phyloP scores from a whole-genome alignment of 1,140 invertebrate species.

The Anoplophora glabripennis region DNA sequence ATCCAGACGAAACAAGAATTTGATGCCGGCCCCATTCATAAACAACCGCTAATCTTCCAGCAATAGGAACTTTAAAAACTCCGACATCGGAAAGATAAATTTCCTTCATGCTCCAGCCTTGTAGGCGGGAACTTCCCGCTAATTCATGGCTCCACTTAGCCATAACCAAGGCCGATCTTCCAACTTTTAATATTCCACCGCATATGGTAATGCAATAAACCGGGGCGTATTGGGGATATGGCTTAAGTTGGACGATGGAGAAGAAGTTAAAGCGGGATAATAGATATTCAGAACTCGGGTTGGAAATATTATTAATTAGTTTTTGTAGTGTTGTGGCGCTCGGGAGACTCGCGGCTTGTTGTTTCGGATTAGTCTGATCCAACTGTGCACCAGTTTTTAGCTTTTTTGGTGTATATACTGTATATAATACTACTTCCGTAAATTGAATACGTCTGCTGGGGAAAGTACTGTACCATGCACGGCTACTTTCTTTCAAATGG shows the following conservation, averaged over 20 bases:
- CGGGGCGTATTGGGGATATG: slow-evolving; percentile 8
- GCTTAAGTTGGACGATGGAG: slow-evolving; percentile 7
- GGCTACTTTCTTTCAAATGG: no score
- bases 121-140: slow-evolving; percentile 2
- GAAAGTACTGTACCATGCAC: no score
- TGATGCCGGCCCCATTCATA: background rate
- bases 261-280: slow-evolving; percentile 5
- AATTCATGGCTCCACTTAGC: background rate
- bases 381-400: no score
- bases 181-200: slow-evolving; percentile 13
- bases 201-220: slow-evolving; percentile 13
- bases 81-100: background rate
- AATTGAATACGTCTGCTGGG: no score
- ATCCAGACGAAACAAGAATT: slow-evolving; percentile 8
- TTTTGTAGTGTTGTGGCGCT: no score
- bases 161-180: slow-evolving; percentile 6
- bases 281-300: slow-evolving; percentile 5
- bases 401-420: no score
- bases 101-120: background rate
- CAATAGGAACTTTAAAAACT: slow-evolving; percentile 1
- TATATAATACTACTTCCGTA: no score
- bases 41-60: slow-evolving; percentile 7
- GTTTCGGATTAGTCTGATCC: no score
- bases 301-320: slow-evolving; percentile 11
- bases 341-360: no score